Base-by-base conservation (phyloP, 1,140 invertebrate species). In the Drosophila dunni region DNA sequence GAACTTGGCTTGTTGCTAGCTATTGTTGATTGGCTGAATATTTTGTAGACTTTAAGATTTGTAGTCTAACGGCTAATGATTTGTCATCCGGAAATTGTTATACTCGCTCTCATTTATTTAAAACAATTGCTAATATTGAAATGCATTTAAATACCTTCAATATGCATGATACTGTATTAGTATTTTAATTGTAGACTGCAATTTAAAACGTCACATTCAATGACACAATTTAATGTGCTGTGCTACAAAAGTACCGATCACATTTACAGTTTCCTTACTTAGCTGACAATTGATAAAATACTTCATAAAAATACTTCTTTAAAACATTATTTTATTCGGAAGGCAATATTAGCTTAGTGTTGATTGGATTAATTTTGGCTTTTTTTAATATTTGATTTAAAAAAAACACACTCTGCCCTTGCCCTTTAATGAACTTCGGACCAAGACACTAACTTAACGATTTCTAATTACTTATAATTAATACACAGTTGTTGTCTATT, bases 51-150 rank as follows among this genome's bases (percentile, higher is more conserved):
- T 46, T 58, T 78, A 64, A 79, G 34, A 29, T 29, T 79, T 69
- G 68, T 56, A 68, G 62, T 68, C 68, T 64, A 73, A 72, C 69
- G 60, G 69, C 64, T 57, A 65, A 62, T 56, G 53, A 73, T 73
- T 73, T 69, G 69, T 77, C 64, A 74, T 57, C 75, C 78, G 78
- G 78, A 79, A 79, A 79, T 65, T 74, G 56, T 69, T 33, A 6
- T 7, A 3, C 5, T 36, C 9, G 34, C 8, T 29, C 13, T 42
- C 33, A 45, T 61, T 56, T 61, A 51, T 20, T 53, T 36, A 56
- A n/a, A 56, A 40, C 15, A 40, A 60, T 46, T 40, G n/a, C 13
- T 11, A 1, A 17, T 3, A 40, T 33, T 13, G 44, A 8, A 45
- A 54, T 11, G 10, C 10, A 48, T 20, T 13, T 51, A 58, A 13